Base-by-base conservation (phyloP, 2,797 vertebrate genomes). In the Eidolon dupreanum region DNA sequence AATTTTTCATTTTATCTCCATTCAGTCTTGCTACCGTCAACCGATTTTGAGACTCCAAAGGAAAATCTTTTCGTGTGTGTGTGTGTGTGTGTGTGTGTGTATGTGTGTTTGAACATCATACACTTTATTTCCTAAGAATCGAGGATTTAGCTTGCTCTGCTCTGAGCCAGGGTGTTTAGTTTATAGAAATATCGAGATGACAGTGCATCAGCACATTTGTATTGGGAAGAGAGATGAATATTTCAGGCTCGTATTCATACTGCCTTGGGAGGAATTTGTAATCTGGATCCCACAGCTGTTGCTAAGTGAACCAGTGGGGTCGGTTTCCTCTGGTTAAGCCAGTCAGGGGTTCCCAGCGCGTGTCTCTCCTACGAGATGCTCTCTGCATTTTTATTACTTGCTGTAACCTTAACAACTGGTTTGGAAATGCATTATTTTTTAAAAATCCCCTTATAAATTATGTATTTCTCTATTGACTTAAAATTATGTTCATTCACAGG, bases 211-310 rank as follows among this genome's bases (percentile, higher is more conserved):
- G 79, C 86, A 93, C 61, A 86, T 85, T 93, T 91, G 57, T 53
- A 57, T 2, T 85, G 36, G 38, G 82, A 74, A 15, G 55, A 71
- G 41, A 82, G 70, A 95, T 94, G 84, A 90, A 65, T 92, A 86
- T 97, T 96, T 96, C 84, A 94, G 66, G 51, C 88, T 93, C 43
- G 41, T 78, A 87, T 93, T 90, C 88, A 33, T 41, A 46, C 49
- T 74, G 89, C 96, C 89, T 88, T 41, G 78, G 92, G 95, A 95
- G 79, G 36, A 73, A 83, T 96, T 93, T 95, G 71, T 95, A 93
- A 97, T 97, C 94, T 96, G 95, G 91, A 78, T 96, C 91, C 91
- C 73, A 87, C 94, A 95, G 94, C 96, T 96, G 96, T 95, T 95
- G 46, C 78, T 85, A 41, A 95, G 79, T 82, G 87, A 97, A 88